phyloP scores from a whole-genome alignment of 1,140 invertebrate species.

The Drosophila kanapiae region DNA sequence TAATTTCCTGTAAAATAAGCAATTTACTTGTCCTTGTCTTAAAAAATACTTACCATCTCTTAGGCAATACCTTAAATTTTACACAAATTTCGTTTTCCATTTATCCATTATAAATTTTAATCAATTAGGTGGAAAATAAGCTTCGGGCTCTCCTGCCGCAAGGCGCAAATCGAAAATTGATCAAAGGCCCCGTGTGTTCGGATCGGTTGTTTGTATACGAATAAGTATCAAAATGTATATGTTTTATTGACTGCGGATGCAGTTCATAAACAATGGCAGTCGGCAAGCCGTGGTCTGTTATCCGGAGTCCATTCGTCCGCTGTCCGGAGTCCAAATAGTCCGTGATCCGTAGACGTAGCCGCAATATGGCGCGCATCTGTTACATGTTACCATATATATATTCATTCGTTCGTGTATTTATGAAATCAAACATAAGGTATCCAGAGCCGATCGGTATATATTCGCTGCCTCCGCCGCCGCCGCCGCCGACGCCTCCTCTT shows the following conservation, averaged over 20 bases:
- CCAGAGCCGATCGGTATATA: conserved; percentile 54
- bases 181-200: conserved; percentile 50
- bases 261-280: conserved; percentile 77
- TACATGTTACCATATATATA: conserved; percentile 75
- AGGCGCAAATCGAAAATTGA: conserved; percentile 42
- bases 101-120: conserved; percentile 13
- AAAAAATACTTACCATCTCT: neutral
- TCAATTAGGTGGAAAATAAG: conserved; percentile 23
- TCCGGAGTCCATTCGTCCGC: conserved; percentile 24
- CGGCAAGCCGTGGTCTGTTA: conserved; percentile 36
- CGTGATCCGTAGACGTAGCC: conserved; percentile 40
- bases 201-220: conserved; percentile 49
- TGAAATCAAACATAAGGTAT: conserved; percentile 83
- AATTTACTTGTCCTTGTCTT: too few relatives aligned
- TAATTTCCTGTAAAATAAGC: too few relatives aligned
- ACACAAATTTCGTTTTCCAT: neutral
- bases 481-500: conserved; percentile 4
- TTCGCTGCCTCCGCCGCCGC: neutral
- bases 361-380: conserved; percentile 81
- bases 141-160: neutral
- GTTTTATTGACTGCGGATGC: conserved; percentile 83
- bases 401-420: conserved; percentile 64
- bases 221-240: conserved; percentile 80
- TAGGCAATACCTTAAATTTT: neutral
- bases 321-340: conserved; percentile 34